Evolutionary conservation across 2,888 invertebrate genomes (phyloP).

Genomic region (Conchocele bisecta): DNA sequence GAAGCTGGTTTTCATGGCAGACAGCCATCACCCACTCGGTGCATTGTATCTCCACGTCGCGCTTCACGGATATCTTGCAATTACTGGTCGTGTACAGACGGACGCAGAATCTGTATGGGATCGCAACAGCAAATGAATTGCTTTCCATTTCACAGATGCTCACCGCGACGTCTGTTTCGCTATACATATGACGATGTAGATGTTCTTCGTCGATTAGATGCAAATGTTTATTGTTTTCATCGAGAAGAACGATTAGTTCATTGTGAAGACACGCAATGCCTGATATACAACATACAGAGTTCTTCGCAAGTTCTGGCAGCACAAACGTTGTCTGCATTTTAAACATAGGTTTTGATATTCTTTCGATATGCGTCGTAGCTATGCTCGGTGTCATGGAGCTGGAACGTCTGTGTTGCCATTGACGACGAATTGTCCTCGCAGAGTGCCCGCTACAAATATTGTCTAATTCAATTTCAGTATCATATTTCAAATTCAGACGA

Average conservation of each 20-base stretch:
- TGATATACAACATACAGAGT: conserved; percentile 29
- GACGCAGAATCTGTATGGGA: conserved; percentile 43
- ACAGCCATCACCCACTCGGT: conserved; percentile 46
- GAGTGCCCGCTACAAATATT: conserved; percentile 36
- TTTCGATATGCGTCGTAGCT: too few relatives aligned
- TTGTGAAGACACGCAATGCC: conserved; percentile 34
- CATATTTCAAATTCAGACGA: conserved; percentile 12
- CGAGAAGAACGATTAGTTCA: conserved; percentile 32
- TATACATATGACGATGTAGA: conserved; percentile 15
- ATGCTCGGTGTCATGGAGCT: conserved; percentile 21
- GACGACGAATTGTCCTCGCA: conserved; percentile 30
- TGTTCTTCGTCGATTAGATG: conserved; percentile 12
- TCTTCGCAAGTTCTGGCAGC: conserved; percentile 13
- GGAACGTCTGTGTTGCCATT: conserved; percentile 43
- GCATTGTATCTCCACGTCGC: conserved; percentile 33
- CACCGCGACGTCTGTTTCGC: conserved; percentile 25
- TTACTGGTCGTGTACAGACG: conserved; percentile 16
- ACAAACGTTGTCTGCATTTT: neutral
- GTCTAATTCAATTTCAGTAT: conserved; percentile 37
- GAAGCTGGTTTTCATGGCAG: conserved; percentile 14
- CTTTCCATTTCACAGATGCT: conserved; percentile 17
- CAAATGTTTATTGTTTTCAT: conserved; percentile 31
- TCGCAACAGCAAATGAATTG: conserved; percentile 25
- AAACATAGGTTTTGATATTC: neutral
- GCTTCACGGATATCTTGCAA: conserved; percentile 10